Conservation (phyloP, 2,888 invertebrate species). For the Agrotis ipsilon region DNA sequence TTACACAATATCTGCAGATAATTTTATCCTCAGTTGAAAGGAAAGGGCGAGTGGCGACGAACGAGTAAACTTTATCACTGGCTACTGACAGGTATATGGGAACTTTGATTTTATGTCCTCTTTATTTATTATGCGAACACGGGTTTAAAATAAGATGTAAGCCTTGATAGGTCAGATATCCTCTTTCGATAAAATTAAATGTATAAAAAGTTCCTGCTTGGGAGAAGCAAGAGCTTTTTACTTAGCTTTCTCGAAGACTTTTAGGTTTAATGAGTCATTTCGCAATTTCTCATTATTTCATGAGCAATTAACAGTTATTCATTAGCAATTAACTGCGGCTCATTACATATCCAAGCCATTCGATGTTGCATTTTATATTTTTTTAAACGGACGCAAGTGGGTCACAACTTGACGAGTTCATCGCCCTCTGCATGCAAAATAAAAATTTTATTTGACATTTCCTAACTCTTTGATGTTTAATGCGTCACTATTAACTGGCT, state of each 20-base stretch:
- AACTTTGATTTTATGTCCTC: conserved; percentile 46
- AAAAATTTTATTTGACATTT: conserved; percentile 69
- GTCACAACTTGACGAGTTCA: conserved; percentile 63
- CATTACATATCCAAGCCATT: conserved; percentile 5
- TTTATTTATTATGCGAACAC: conserved; percentile 39
- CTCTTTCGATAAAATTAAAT: background rate
- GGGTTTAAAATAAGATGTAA: conserved; percentile 21
- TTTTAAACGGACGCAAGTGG: conserved; percentile 7
- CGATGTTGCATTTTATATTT: conserved; percentile 11
- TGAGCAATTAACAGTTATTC: background rate
- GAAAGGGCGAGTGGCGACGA: conserved; percentile 34
- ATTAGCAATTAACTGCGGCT: background rate
- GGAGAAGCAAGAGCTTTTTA: background rate
- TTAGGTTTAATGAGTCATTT: background rate
- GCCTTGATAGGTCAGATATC: background rate
- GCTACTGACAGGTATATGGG: conserved; percentile 50
- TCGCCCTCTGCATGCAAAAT: conserved; percentile 61
- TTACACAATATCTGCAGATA: conserved; percentile 56
- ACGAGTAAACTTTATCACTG: conserved; percentile 41
- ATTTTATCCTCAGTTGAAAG: conserved; percentile 54
- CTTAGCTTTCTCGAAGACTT: background rate
- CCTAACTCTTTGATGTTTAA: conserved; percentile 66
- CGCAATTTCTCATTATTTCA: background rate
- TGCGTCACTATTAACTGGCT: conserved; percentile 64
- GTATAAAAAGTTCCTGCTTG: background rate